Percentiles rank a stretch among this genome's conserved stretches.
Evolutionary conservation across 2,113 vertebrate genomes (phyloP).

Genomic region (Paraplagusia blochii): DNA sequence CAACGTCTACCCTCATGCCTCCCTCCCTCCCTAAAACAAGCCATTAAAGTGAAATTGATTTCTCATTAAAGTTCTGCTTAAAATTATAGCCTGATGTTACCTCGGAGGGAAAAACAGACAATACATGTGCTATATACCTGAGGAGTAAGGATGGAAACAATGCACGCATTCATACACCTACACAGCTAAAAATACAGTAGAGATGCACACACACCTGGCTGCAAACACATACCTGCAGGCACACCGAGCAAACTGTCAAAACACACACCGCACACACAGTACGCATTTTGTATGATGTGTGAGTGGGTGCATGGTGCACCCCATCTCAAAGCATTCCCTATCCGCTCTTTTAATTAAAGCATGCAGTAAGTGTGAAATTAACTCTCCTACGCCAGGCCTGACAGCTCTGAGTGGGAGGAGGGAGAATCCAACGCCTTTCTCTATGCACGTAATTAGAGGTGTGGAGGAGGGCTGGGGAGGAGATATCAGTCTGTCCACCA

Average conservation of each 20-base stretch:
- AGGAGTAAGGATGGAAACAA: slow-evolving; percentile 36
- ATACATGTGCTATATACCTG: slow-evolving; percentile 31
- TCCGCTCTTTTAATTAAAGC: slow-evolving; percentile 79
- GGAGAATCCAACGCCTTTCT: slow-evolving; percentile 77
- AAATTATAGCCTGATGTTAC: slow-evolving; percentile 53
- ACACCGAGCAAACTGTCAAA: slow-evolving; percentile 10
- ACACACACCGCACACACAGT: slow-evolving; percentile 11
- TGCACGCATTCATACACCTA: slow-evolving; percentile 21
- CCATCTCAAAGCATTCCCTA: slow-evolving; percentile 22
- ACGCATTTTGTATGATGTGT: slow-evolving; percentile 52
- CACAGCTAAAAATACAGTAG: slow-evolving; percentile 35
- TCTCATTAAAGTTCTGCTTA: slow-evolving; percentile 60
- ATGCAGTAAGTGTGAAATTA: slow-evolving; percentile 84
- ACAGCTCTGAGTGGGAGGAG: slow-evolving; percentile 77
- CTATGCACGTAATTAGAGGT: slow-evolving; percentile 76
- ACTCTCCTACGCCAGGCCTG: slow-evolving; percentile 78
- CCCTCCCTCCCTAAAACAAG: slow-evolving; percentile 42
- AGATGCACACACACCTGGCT: slow-evolving; percentile 27
- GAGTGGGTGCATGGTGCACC: slow-evolving; percentile 50
- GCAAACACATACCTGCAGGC: slow-evolving; percentile 29
- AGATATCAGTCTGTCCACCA: no score
- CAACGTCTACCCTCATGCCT: slow-evolving; percentile 26
- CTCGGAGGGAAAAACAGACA: slow-evolving; percentile 21
- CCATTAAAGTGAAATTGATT: slow-evolving; percentile 63
- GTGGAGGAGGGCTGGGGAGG: slow-evolving; percentile 28